Conservation (phyloP, 2,888 invertebrate species). For the Aethes cnicana region DNA sequence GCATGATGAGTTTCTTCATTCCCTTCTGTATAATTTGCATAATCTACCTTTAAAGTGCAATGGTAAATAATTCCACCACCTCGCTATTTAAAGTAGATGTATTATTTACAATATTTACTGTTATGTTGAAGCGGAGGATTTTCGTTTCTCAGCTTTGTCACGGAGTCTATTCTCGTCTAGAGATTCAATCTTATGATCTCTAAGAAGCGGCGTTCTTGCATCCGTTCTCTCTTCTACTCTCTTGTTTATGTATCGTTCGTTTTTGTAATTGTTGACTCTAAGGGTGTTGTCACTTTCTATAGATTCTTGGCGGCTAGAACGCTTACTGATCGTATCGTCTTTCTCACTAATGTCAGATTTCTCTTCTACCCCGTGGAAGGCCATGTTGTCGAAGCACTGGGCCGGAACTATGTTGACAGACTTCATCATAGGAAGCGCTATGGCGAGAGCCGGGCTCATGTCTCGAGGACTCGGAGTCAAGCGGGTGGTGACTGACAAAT, state of each 20-base stretch:
- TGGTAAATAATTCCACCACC: conserved; percentile 3
- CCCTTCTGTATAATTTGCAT: not conserved
- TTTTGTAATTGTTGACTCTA: conserved; percentile 65
- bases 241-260: conserved; percentile 62
- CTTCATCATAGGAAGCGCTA: conserved; percentile 84
- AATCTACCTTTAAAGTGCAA: not conserved
- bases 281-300: conserved; percentile 65
- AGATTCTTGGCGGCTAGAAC: conserved; percentile 62
- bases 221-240: conserved; percentile 67
- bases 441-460: conserved; percentile 84
- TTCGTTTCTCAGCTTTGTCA: conserved; percentile 73
- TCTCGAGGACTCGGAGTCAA: conserved; percentile 86
- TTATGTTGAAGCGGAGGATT: conserved; percentile 78
- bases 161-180: conserved; percentile 73
- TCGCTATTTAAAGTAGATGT: conserved; percentile 32
- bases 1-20: too few species aligned
- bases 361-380: conserved; percentile 62
- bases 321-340: conserved; percentile 47
- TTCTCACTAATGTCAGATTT: conserved; percentile 45
- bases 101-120: conserved; percentile 34
- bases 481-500: conserved; percentile 84
- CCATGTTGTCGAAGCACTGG: conserved; percentile 79
- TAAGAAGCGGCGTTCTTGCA: conserved; percentile 69
- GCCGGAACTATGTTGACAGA: conserved; percentile 75
- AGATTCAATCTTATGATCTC: conserved; percentile 76